A percentile compares a stretch with the other conserved stretches of the same genome.
These are phyloP conservation scores for Catharus fuscescens DNA, from an alignment of 2,113 vertebrate genomes.

Conservation along the genomic window DNA sequence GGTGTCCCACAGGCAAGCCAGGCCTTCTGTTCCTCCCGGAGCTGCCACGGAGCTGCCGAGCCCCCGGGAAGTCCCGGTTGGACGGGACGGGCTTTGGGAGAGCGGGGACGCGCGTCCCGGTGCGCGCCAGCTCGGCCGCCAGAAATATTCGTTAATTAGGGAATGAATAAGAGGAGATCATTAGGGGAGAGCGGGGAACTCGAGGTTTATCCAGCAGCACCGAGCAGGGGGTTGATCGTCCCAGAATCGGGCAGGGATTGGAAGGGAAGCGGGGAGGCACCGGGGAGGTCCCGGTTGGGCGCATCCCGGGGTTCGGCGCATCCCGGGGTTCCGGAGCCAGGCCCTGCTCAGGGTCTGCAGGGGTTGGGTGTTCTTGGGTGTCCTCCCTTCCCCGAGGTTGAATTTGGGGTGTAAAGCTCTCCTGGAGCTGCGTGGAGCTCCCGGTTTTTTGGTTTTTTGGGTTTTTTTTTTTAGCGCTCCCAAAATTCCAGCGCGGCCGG, in stretches of 20 bases:
- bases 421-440: rapidly evolving
- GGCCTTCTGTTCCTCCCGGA: not conserved
- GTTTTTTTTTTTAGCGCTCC: not conserved
- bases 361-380: not conserved
- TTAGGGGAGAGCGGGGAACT: not conserved
- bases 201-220: not conserved
- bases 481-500: not conserved
- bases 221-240: not conserved
- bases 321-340: not conserved
- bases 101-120: not conserved
- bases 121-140: rapidly evolving
- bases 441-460: too few species aligned
- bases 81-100: not conserved
- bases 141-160: constrained; percentile 5
- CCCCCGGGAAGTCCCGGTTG: not conserved
- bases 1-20: not conserved
- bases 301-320: not conserved
- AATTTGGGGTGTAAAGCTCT: not conserved
- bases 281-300: not conserved
- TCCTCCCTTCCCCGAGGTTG: rapidly evolving
- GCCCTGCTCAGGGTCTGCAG: not conserved
- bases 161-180: not conserved
- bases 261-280: not conserved
- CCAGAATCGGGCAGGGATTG: not conserved
- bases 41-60: not conserved